Conservation (phyloP, 2,113 vertebrate species). For the Sylvilagus bachmani region DNA sequence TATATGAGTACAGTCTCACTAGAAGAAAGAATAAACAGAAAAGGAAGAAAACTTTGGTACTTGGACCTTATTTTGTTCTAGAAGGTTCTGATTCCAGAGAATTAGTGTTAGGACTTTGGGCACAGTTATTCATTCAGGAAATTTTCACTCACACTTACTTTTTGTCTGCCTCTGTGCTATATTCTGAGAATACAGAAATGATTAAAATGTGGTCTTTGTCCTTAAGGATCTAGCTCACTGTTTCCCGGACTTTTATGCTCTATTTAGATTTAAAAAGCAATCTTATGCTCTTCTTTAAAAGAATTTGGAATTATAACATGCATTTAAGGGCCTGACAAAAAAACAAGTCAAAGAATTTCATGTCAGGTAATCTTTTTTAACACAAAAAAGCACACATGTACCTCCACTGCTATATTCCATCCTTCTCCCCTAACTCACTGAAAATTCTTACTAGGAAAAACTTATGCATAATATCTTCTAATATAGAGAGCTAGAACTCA, state of each 20-base stretch:
- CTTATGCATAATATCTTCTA: background rate
- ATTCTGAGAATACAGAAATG: slow-evolving; percentile 52
- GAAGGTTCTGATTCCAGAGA: slow-evolving; percentile 65
- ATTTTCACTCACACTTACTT: slow-evolving; percentile 25
- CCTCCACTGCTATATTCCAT: background rate
- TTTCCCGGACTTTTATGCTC: slow-evolving; percentile 55
- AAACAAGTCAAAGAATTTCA: background rate
- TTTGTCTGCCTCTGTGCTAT: slow-evolving; percentile 56
- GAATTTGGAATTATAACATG: slow-evolving; percentile 56
- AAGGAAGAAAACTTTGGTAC: slow-evolving; percentile 43
- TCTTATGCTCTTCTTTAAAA: slow-evolving; percentile 8
- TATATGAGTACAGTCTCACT: background rate
- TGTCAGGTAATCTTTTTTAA: slow-evolving; percentile 20
- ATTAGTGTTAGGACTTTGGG: slow-evolving; percentile 19
- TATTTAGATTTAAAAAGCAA: slow-evolving; percentile 40
- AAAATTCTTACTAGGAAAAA: slow-evolving; percentile 50
- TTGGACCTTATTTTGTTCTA: slow-evolving; percentile 44
- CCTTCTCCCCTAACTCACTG: slow-evolving; percentile 17
- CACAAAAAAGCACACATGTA: background rate
- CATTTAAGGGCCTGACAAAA: background rate
- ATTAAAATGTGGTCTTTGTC: slow-evolving; percentile 49
- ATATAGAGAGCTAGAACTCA: slow-evolving; percentile 54
- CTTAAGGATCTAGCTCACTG: slow-evolving; percentile 37
- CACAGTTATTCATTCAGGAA: slow-evolving; percentile 45
- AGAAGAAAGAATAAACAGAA: slow-evolving; percentile 17